Percentiles rank a stretch among this genome's conserved stretches.
Evolutionary conservation across 2,888 invertebrate species (phyloP).

Genomic region (Rhamnusium bicolor): DNA sequence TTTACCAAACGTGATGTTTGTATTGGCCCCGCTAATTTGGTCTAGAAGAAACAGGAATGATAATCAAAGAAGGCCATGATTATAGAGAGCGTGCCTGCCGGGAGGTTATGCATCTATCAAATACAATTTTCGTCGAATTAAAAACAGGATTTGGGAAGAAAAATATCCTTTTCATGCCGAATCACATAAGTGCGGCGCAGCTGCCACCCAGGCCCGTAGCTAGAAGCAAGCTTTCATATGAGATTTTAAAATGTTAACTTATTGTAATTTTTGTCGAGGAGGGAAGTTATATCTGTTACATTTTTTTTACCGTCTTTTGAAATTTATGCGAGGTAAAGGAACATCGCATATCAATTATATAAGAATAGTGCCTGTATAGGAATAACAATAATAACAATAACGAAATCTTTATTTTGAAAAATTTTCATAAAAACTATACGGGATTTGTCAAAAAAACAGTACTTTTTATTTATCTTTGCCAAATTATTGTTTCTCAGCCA

Average conservation of each 20-base stretch:
- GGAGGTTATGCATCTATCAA: slow-evolving; percentile 36
- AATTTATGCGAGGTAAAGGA: too few relatives aligned
- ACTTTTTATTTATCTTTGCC: too few relatives aligned
- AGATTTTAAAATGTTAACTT: not conserved
- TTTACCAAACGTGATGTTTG: slow-evolving; percentile 66
- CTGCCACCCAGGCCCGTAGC: slow-evolving; percentile 8
- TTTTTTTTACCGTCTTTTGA: too few relatives aligned
- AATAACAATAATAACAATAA: too few relatives aligned
- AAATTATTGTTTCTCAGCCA: too few relatives aligned
- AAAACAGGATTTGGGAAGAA: slow-evolving; percentile 25
- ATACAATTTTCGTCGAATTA: slow-evolving; percentile 38
- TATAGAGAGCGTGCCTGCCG: slow-evolving; percentile 59
- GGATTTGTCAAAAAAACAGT: too few relatives aligned
- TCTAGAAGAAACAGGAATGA: slow-evolving; percentile 54
- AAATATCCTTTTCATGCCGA: not conserved
- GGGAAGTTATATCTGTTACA: not conserved
- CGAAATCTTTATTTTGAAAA: too few relatives aligned
- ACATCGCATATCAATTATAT: too few relatives aligned
- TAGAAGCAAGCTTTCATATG: not conserved
- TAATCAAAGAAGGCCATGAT: slow-evolving; percentile 64
- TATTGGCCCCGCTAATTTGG: slow-evolving; percentile 64
- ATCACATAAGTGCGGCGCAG: not conserved
- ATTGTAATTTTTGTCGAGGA: not conserved
- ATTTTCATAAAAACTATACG: too few relatives aligned
- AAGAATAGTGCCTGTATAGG: too few relatives aligned